Conservation (phyloP, 2,113 vertebrate species). For the Sylvia atricapilla region DNA sequence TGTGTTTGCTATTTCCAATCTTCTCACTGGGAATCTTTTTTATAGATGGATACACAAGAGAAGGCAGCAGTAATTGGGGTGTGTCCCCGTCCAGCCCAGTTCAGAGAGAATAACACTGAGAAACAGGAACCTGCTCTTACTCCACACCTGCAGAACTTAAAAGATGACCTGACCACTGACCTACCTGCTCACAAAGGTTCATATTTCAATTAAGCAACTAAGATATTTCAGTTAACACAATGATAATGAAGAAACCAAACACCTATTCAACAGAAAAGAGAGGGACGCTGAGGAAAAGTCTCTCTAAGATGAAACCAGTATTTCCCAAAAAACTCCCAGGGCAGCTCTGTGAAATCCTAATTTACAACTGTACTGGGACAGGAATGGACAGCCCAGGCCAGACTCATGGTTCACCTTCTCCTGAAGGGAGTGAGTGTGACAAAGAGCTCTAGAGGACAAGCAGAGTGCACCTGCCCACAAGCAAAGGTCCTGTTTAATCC, state of each 20-base stretch:
- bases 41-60: not conserved
- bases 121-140: not conserved
- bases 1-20: not conserved
- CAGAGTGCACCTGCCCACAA: not conserved
- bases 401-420: not conserved
- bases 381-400: not conserved
- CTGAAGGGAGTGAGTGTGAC: not conserved
- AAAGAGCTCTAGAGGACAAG: not conserved
- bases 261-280: not conserved
- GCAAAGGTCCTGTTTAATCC: slow-evolving; percentile 9
- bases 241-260: not conserved
- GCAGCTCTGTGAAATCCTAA: not conserved
- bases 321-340: not conserved
- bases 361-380: not conserved
- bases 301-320: not conserved
- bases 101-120: not conserved
- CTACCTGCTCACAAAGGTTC: not conserved
- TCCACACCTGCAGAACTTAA: not conserved
- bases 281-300: not conserved
- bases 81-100: not conserved
- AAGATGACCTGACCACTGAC: not conserved
- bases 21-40: not conserved
- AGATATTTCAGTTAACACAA: not conserved
- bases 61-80: not conserved
- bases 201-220: not conserved